Conservation (phyloP, 2,888 invertebrate species). For the Acanthosepion lycidas region DNA sequence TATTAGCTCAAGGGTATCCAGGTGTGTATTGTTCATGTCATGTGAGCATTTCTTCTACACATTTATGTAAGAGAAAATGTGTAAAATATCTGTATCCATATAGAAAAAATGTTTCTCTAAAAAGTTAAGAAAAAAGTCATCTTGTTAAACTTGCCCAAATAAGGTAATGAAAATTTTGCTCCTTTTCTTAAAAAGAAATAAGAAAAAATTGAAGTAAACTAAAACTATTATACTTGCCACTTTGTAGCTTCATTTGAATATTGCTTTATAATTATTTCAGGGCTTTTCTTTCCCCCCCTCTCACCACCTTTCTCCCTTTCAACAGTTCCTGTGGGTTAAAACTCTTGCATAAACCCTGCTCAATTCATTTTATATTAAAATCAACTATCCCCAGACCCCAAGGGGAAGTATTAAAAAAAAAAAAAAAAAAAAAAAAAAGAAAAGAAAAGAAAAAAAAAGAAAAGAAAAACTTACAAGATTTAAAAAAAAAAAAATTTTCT, state of each 20-base stretch:
- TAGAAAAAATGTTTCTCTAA: background rate
- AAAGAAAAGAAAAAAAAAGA: constrained; percentile 2
- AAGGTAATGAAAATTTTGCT: background rate
- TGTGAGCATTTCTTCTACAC: background rate
- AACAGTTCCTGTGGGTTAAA: background rate
- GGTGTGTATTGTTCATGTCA: background rate
- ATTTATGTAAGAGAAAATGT: background rate
- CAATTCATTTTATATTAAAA: background rate
- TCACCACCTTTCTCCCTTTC: background rate
- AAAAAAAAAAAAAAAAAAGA: background rate
- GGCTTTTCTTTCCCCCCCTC: background rate
- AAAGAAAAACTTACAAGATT: background rate
- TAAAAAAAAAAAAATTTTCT: background rate
- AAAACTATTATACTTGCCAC: background rate
- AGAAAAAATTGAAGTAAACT: background rate
- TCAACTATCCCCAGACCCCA: background rate
- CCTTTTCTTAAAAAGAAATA: background rate
- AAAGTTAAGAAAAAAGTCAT: background rate
- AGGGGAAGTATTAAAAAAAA: background rate
- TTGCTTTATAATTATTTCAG: background rate
- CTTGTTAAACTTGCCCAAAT: background rate
- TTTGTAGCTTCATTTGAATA: background rate
- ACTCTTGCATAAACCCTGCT: background rate
- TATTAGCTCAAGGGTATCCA: too few species aligned
- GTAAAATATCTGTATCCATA: background rate